Conservation (phyloP, 2,888 invertebrate species). For the Rhamnusium bicolor region DNA sequence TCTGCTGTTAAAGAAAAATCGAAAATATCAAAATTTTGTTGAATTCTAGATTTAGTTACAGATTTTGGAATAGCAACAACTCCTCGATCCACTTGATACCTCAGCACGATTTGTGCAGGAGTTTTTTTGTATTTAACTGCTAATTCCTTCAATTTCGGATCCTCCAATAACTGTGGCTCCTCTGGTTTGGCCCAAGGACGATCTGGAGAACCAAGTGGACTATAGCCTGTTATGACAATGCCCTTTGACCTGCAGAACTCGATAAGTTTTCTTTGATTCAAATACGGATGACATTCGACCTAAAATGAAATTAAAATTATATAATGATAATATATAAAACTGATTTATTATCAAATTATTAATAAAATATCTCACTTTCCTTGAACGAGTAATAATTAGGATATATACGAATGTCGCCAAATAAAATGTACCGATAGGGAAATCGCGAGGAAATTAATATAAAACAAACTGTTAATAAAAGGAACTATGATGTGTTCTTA, state of each 20-base stretch:
- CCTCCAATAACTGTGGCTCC: conserved; percentile 82
- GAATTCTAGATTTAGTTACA: conserved; percentile 80
- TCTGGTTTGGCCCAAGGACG: conserved; percentile 86
- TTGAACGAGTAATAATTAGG: too few relatives aligned
- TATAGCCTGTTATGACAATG: conserved; percentile 85
- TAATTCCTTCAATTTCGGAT: conserved; percentile 79
- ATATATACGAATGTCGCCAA: neutral
- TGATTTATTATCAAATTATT: neutral
- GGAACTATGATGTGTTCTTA: too few relatives aligned
- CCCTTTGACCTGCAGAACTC: conserved; percentile 79
- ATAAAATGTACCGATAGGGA: too few relatives aligned
- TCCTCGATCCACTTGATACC: conserved; percentile 79
- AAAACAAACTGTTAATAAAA: too few relatives aligned
- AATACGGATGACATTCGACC: conserved; percentile 88
- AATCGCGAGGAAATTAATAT: too few relatives aligned
- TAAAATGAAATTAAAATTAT: conserved; percentile 62
- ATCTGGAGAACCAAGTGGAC: conserved; percentile 88
- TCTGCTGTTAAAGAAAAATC: conserved; percentile 81
- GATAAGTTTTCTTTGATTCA: conserved; percentile 81
- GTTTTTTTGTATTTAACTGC: conserved; percentile 79
- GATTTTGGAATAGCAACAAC: conserved; percentile 88
- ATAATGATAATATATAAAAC: neutral
- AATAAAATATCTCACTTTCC: too few relatives aligned
- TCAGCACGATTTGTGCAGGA: conserved; percentile 81
- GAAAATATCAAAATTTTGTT: conserved; percentile 80